Base-by-base conservation (phyloP, 2,888 invertebrate genomes). In the Criorhina ranunculi region DNA sequence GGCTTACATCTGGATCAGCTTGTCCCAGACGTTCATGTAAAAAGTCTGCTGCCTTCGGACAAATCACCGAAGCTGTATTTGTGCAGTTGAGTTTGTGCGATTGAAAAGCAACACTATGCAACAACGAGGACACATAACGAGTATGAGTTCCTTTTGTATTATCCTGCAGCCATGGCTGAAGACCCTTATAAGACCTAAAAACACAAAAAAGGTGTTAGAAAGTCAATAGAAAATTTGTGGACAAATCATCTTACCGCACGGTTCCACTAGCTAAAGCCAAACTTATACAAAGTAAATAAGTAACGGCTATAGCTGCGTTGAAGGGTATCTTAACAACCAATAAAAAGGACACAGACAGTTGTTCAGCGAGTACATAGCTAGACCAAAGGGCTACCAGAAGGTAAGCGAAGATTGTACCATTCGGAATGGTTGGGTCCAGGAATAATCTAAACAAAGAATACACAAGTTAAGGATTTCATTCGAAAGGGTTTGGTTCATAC, bases 291-390 rank as follows among this genome's bases (percentile, higher is more conserved):
- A 95, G 94, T 64, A 97, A 93, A 89, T 96, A 97, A n/a, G 96
- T 93, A 57, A 96, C 96, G 15, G 95, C 94, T 69, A 96, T 94
- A 19, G 96, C 95, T 0, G 96, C 96, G 12, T 95, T 94, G 76
- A 96, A 94, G 0, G 95, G 95, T 87, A 95, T 94, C 90, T 96
- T 96, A 0, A 98, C 94, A 15, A 97, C 93, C 94, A 97, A 94
- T 91, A 98, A 93, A 62, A 96, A 93, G 0, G 96, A 95, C 82
- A 98, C 94, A 0, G 97, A 95, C 87, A 97, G 94, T 90, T 98
- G 97, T 89, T 98, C 98, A 0, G 96, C 95, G 88, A 96, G 95
- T 0, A 96, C 93, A 91, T 95, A 97, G 89, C 96, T 96, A 0
- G 96, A 95, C 96, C 97, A 97, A 9, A 98, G 92, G 0, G 95